Conservation (phyloP, 2,113 vertebrate species). For the Eubucco bourcierii region DNA sequence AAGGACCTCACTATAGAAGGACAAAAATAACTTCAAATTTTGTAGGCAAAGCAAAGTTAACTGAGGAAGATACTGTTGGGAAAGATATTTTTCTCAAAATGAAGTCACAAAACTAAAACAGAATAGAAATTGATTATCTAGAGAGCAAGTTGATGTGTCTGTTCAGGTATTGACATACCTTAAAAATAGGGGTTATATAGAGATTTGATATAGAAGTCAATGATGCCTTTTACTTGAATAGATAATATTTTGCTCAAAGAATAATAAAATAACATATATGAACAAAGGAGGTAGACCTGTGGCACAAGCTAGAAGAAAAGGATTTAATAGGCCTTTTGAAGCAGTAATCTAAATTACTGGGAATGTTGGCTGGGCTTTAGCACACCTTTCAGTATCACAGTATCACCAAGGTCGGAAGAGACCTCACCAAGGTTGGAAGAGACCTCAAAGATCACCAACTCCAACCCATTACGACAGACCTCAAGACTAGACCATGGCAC, state of each 20-base stretch:
- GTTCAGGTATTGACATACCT: not conserved
- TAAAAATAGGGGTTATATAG: not conserved
- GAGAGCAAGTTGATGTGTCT: not conserved
- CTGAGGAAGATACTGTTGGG: not conserved
- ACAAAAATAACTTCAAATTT: not conserved
- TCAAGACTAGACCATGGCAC: no score
- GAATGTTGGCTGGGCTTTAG: not conserved
- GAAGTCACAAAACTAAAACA: not conserved
- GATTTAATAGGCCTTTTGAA: not conserved
- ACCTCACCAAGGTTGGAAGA: no score
- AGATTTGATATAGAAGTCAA: not conserved
- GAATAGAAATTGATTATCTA: not conserved
- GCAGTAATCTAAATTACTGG: not conserved
- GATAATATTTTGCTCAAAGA: not conserved
- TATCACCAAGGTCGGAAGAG: no score
- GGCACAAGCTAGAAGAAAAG: not conserved
- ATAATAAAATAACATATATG: not conserved
- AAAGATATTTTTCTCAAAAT: not conserved
- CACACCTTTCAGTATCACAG: not conserved
- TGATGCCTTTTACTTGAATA: not conserved
- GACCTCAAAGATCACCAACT: no score
- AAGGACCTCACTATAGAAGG: not conserved
- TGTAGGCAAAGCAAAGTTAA: not conserved
- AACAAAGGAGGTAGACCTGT: not conserved
- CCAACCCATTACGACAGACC: no score